Evolutionary conservation across 2,797 vertebrate species (phyloP).

Genomic region (Prionace glauca): DNA sequence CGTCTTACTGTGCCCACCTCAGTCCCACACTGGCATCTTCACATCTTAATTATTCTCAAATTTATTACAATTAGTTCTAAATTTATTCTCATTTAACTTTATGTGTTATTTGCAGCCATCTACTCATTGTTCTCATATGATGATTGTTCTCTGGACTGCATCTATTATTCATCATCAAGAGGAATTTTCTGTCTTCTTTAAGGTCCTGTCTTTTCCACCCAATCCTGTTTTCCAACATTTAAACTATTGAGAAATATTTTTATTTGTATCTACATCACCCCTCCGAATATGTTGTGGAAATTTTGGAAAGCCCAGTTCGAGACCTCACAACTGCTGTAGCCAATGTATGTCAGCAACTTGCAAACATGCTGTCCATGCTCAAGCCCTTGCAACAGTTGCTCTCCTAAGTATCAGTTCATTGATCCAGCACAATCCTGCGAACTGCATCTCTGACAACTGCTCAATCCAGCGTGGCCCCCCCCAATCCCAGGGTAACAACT

Average conservation of each 20-base stretch:
- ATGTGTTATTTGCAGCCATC: neutral
- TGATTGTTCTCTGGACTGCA: neutral
- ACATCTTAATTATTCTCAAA: neutral
- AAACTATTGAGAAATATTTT: neutral
- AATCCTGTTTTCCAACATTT: neutral
- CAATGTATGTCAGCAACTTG: neutral
- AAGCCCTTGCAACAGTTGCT: neutral
- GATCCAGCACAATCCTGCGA: neutral
- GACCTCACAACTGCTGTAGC: neutral
- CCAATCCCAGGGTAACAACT: neutral
- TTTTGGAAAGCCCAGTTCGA: neutral
- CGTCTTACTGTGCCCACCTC: too few relatives aligned
- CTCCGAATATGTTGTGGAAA: neutral
- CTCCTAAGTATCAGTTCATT: neutral
- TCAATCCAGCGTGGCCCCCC: neutral
- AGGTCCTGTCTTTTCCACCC: neutral
- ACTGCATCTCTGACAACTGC: neutral
- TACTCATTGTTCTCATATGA: neutral
- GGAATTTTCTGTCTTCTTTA: neutral
- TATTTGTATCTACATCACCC: neutral
- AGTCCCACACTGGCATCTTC: too few relatives aligned
- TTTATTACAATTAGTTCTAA: neutral
- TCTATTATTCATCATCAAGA: neutral
- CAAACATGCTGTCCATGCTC: neutral
- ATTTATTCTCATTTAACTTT: neutral